These are phyloP conservation scores for Bucorvus abyssinicus DNA, from an alignment of 2,797 vertebrate species.

Conservation along the genomic window DNA sequence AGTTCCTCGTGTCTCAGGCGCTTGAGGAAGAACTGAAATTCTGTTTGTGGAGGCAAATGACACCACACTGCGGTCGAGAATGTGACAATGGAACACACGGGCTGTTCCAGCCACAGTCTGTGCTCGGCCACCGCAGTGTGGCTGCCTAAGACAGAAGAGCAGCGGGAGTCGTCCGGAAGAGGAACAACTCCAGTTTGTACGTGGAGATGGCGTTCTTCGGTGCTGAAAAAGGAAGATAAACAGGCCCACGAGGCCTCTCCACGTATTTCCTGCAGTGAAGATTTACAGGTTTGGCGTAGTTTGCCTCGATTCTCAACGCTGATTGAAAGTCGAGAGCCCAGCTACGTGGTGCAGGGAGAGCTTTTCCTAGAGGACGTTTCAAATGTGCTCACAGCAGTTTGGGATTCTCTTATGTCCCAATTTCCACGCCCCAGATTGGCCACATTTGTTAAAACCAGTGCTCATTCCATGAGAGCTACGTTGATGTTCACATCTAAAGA, in stretches of 20 bases:
- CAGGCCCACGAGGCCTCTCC: neutral
- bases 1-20: neutral
- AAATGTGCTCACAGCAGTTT: neutral
- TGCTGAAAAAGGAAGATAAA: neutral
- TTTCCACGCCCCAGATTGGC: neutral
- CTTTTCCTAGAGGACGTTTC: fast-evolving
- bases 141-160: neutral
- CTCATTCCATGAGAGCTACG: neutral
- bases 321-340: neutral
- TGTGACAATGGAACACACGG: neutral
- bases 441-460: neutral
- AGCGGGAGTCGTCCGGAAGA: neutral
- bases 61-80: fast-evolving
- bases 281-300: neutral
- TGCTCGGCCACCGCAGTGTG: neutral
- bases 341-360: neutral
- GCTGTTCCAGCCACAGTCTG: neutral
- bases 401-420: neutral
- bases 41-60: neutral
- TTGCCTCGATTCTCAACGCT: neutral
- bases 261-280: neutral
- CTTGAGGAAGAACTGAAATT: neutral
- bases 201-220: neutral
- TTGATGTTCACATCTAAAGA: neutral
- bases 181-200: neutral